A percentile compares a stretch with the other conserved stretches of the same genome.
Evolutionary conservation across 2,888 invertebrate genomes (phyloP).

Genomic region (Drosophila paracracens): DNA sequence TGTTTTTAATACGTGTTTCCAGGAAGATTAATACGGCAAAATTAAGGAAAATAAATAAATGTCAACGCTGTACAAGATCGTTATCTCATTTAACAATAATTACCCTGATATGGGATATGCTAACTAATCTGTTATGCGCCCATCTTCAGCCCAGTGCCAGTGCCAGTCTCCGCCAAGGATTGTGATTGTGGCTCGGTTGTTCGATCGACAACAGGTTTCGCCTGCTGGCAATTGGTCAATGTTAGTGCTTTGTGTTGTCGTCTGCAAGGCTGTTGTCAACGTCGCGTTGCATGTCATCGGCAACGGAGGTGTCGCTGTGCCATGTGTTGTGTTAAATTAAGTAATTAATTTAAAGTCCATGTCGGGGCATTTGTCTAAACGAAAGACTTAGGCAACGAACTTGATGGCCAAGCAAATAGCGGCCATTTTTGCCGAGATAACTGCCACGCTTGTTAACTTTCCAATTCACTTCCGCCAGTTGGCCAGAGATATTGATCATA

Average conservation of each 20-base stretch:
- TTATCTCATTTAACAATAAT: conserved; percentile 86
- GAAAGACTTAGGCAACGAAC: conserved; percentile 74
- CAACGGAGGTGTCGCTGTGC: conserved; percentile 70
- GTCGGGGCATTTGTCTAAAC: conserved; percentile 70
- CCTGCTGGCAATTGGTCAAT: conserved; percentile 57
- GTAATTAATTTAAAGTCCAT: conserved; percentile 80
- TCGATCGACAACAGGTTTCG: conserved; percentile 66
- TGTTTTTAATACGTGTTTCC: conserved; percentile 78
- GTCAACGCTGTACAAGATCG: conserved; percentile 85
- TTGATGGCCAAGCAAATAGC: conserved; percentile 12
- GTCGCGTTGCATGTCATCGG: conserved; percentile 57
- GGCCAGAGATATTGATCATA: conserved; percentile 59
- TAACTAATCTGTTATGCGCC: conserved; percentile 84
- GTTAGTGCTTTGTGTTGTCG: conserved; percentile 74
- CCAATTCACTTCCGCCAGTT: conserved; percentile 71
- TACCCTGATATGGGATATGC: conserved; percentile 86
- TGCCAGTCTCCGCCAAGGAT: conserved; percentile 3
- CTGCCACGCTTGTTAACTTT: conserved; percentile 60
- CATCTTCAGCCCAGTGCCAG: conserved; percentile 39
- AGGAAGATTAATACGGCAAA: conserved; percentile 85
- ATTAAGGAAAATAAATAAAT: conserved; percentile 86
- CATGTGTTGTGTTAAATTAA: conserved; percentile 77
- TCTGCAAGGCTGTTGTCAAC: conserved; percentile 41
- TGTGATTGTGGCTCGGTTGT: conserved; percentile 11
- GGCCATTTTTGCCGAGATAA: conserved; percentile 42